Percentiles rank a stretch among this genome's conserved stretches.
These are phyloP conservation scores for Trypoxylus dichotomus DNA, from an alignment of 1,140 invertebrate species.

Conservation along the genomic window DNA sequence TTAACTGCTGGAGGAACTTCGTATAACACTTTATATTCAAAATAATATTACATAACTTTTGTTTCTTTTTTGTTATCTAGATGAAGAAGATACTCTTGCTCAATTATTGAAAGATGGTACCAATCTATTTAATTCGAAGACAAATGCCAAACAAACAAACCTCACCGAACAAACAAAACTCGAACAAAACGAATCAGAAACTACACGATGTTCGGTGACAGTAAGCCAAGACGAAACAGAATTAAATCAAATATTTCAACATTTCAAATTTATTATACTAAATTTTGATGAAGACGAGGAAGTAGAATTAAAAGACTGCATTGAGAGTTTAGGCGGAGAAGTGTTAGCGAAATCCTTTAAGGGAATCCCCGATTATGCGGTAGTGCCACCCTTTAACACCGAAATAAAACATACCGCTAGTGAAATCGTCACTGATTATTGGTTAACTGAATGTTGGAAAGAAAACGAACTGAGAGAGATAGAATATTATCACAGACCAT, in stretches of 20 bases:
- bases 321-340: slow-evolving; percentile 36
- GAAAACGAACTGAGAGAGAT: slow-evolving; percentile 59
- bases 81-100: slow-evolving; percentile 39
- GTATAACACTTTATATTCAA: too few relatives aligned
- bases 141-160: slow-evolving; percentile 9
- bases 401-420: slow-evolving; percentile 51
- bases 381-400: slow-evolving; percentile 55
- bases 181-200: background rate
- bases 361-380: slow-evolving; percentile 61
- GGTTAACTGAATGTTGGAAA: slow-evolving; percentile 65
- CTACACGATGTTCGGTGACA: background rate
- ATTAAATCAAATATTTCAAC: slow-evolving; percentile 48
- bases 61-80: background rate
- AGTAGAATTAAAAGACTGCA: slow-evolving; percentile 34
- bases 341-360: slow-evolving; percentile 53
- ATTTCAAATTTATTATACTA: slow-evolving; percentile 54
- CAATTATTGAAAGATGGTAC: slow-evolving; percentile 29
- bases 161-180: background rate
- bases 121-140: background rate
- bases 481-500: slow-evolving; percentile 66
- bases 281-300: slow-evolving; percentile 54
- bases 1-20: too few relatives aligned
- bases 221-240: slow-evolving; percentile 18
- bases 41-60: too few relatives aligned
- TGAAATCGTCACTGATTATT: slow-evolving; percentile 62